Percentiles rank a stretch among this genome's conserved stretches.
Evolutionary conservation across 2,113 vertebrate genomes (phyloP).

Genomic region (Orycteropus afer): DNA sequence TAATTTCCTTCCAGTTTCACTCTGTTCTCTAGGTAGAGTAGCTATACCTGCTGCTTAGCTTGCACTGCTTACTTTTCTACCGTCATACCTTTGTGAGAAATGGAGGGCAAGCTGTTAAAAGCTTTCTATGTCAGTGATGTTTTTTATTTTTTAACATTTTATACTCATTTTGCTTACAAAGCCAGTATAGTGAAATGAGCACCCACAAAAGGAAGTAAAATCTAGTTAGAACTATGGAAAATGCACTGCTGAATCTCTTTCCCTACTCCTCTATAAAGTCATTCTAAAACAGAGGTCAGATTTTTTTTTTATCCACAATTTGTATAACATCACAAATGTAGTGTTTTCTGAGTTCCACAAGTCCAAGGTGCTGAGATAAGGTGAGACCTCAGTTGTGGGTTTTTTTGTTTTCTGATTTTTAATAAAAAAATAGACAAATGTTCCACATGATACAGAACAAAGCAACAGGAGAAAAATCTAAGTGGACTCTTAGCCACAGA

Average conservation of each 20-base stretch:
- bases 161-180: background rate
- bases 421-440: background rate
- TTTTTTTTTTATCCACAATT: background rate
- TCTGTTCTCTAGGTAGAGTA: background rate
- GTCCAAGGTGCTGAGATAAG: background rate
- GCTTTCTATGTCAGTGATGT: background rate
- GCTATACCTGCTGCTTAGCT: background rate
- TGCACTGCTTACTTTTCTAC: background rate
- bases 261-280: background rate
- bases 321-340: background rate
- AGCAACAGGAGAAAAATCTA: background rate
- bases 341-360: background rate
- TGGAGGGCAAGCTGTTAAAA: background rate
- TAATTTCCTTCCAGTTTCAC: background rate
- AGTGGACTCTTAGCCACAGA: background rate
- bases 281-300: background rate
- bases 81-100: background rate
- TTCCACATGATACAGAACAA: background rate
- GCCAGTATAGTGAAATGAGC: background rate
- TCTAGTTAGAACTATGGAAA: background rate
- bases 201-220: background rate
- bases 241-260: background rate
- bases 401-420: background rate
- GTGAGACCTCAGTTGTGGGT: background rate
- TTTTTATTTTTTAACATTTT: background rate